Evolutionary conservation across 2,797 vertebrate genomes (phyloP), one percentile per base, ranked within the genome.

Genomic region (Hippopotamyrus pictus): DNA sequence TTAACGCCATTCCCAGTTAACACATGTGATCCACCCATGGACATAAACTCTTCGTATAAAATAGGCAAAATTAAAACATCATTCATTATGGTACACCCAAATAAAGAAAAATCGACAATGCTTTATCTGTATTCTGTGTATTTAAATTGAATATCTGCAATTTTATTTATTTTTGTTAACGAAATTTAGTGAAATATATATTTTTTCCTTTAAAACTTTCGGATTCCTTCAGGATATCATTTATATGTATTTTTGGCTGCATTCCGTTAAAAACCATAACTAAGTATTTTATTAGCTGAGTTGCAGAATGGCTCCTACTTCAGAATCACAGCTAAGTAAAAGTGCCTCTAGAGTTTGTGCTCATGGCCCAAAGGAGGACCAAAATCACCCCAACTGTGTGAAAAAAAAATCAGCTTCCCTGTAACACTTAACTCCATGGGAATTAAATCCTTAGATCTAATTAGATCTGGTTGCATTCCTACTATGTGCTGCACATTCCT

Each of bases 401-500:
- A 6, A 37, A 37, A 76, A 69, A 59, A 22, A n/a, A 57, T 19
- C 53, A 76, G 11, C 69, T 76, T 76, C 69, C 29, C 14, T 14
- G 17, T 2, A 17, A 76, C 37, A 41, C 3, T 69, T 14, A 69
- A 69, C 62, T 14, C 12, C 25, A 33, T 33, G 62, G 62, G 4
- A 14, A 69, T 33, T 69, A 14, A 1, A 12, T 29, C 62, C 3
- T 69, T 69, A 41, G 37, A 41, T 41, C 37, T 41, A 41, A 41
- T 41, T 41, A 41, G 37, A 41, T 69, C 62, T 14, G 29, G 62
- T 69, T 33, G 62, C 62, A 29, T 69, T 69, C 11, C 25, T 69
- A 12, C 62, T 69, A 5, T 44, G 14, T 41, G 37, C 14, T 41
- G 73, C 29, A 51, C 25, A 91, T 93, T 93, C 90, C 91, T 90